Evolutionary conservation across 37 sponge, comb jelly and placozoan genomes (phyloP).

Genomic region (Axinella damicornis): DNA sequence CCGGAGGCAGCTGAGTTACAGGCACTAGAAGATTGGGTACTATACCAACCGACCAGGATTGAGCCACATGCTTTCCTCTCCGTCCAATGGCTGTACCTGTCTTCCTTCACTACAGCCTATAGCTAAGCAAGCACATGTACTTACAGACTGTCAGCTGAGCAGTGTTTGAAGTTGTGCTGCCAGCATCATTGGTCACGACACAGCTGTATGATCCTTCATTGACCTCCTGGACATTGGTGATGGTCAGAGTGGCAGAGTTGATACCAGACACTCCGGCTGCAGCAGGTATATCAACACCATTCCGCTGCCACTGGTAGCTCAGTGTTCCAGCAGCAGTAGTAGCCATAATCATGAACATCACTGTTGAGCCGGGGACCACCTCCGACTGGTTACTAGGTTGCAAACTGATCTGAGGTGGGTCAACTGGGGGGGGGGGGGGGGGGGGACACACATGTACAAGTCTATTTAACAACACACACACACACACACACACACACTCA

Average conservation of each 20-base stretch:
- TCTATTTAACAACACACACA: too few species aligned
- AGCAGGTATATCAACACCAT: not conserved
- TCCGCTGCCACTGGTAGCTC: constrained; percentile 32
- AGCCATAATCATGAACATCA: not conserved
- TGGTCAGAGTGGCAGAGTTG: not conserved
- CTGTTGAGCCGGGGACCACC: not conserved
- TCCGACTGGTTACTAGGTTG: not conserved
- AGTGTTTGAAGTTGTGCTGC: not conserved
- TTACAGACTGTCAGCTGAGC: too few species aligned
- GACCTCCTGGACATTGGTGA: constrained; percentile 1
- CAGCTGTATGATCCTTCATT: constrained; percentile 4
- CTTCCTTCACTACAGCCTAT: too few species aligned
- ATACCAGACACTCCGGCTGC: not conserved
- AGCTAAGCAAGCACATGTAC: too few species aligned
- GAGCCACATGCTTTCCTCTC: too few species aligned
- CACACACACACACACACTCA: too few species aligned
- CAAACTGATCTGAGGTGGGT: not conserved
- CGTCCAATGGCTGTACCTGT: too few species aligned
- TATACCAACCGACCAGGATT: too few species aligned
- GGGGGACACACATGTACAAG: too few species aligned
- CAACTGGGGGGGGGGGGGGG: not conserved
- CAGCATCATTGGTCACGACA: not conserved
- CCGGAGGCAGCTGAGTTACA: not conserved
- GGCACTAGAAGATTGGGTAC: not conserved
- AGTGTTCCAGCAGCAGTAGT: not conserved